phyloP scores from a whole-genome alignment of 1,140 invertebrate species.

The Microplitis mediator region DNA sequence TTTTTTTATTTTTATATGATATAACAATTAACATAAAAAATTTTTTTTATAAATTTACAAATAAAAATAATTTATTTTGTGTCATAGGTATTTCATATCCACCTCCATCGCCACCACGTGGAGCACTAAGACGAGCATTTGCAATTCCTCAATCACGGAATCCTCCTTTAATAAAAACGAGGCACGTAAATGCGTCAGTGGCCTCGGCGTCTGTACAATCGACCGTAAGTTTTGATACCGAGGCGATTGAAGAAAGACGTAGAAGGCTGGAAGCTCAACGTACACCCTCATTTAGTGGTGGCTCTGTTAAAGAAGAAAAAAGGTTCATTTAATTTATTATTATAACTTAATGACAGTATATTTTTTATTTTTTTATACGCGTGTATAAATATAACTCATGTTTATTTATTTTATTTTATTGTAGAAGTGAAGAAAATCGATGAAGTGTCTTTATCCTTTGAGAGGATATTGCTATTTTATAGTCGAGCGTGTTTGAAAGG shows the following conservation, averaged over 20 bases:
- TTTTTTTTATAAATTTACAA: not conserved
- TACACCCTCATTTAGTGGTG: slow-evolving; percentile 50
- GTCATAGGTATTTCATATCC: slow-evolving; percentile 73
- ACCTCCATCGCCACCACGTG: slow-evolving; percentile 75
- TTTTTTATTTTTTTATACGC: not conserved
- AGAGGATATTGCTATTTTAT: slow-evolving; percentile 4
- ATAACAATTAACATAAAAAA: not conserved
- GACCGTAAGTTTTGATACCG: slow-evolving; percentile 52
- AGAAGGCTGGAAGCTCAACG: slow-evolving; percentile 53
- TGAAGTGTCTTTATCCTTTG: slow-evolving; percentile 22
- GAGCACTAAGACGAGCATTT: slow-evolving; percentile 70
- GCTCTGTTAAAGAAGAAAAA: slow-evolving; percentile 55
- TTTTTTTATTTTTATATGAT: not conserved
- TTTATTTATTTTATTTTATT: not conserved
- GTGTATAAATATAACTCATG: not conserved
- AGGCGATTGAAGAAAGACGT: slow-evolving; percentile 55
- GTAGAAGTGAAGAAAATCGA: slow-evolving; percentile 43
- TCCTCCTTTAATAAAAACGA: slow-evolving; percentile 75
- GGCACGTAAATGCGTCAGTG: slow-evolving; percentile 61
- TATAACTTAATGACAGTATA: not conserved
- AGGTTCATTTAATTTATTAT: slow-evolving; percentile 4
- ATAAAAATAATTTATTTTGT: slow-evolving; percentile 3
- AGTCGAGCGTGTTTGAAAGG: not conserved
- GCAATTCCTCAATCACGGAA: slow-evolving; percentile 75
- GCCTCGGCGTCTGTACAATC: slow-evolving; percentile 44